These are phyloP conservation scores for Andrena marginata DNA, from an alignment of 2,888 invertebrate species.

Conservation along the genomic window DNA sequence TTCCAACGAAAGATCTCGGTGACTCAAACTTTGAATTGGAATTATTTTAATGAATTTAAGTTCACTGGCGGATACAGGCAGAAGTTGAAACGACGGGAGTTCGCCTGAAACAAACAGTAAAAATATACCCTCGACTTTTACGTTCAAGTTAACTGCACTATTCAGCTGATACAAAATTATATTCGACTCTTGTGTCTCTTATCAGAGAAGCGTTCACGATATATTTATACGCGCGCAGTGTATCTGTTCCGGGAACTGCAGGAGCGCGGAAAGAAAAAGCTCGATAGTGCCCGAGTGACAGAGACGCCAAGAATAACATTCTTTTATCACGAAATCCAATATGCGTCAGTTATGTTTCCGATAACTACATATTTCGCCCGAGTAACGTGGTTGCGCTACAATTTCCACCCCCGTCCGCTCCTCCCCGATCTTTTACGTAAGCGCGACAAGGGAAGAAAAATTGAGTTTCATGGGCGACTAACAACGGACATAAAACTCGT, in stretches of 20 bases:
- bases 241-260: neutral
- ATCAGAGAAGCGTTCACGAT: neutral
- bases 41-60: neutral
- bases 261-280: neutral
- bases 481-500: neutral
- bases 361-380: conserved; percentile 10
- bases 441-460: neutral
- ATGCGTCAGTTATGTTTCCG: conserved; percentile 3
- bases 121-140: neutral
- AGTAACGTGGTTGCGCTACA: neutral
- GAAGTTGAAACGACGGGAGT: too few relatives aligned
- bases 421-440: neutral
- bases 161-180: neutral
- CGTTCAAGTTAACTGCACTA: neutral
- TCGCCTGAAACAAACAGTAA: too few relatives aligned
- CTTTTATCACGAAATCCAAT: conserved; percentile 24
- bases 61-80: neutral
- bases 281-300: conserved; percentile 22
- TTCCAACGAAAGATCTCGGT: too few relatives aligned
- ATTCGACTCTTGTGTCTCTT: neutral
- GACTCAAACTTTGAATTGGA: too few relatives aligned
- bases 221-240: conserved; percentile 12
- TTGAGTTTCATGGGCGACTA: neutral
- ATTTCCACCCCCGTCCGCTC: neutral
- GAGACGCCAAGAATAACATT: conserved; percentile 23